phyloP scores from a whole-genome alignment of 35 echinoderm and acorn worm species.

The Nesometra sesokonis region DNA sequence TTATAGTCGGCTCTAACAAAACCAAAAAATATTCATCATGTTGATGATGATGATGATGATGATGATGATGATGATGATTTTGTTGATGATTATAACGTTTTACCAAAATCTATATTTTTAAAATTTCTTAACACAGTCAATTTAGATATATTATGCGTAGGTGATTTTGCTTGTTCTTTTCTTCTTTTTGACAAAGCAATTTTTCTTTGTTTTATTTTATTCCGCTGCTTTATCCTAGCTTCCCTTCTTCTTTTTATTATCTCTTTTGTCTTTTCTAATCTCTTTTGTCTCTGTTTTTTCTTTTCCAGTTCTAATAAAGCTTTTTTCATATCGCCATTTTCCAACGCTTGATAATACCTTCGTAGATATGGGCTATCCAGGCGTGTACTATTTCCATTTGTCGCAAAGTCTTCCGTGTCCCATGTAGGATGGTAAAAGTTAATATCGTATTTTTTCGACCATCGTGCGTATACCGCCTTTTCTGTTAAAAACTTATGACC shows the following conservation, averaged over 20 bases:
- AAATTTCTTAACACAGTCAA: background rate
- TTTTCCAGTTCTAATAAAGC: background rate
- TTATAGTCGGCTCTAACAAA: too few relatives aligned
- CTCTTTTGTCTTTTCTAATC: background rate
- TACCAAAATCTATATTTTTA: background rate
- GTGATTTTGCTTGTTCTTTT: background rate
- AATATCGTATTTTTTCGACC: slow-evolving; percentile 16
- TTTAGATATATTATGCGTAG: background rate
- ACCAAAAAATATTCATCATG: too few relatives aligned
- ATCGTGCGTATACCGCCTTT: slow-evolving; percentile 35
- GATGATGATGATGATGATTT: too few relatives aligned
- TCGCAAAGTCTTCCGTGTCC: background rate
- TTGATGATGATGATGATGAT: too few relatives aligned
- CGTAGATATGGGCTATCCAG: background rate
- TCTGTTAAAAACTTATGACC: slow-evolving; percentile 45
- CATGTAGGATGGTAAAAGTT: slow-evolving; percentile 32
- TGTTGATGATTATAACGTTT: too few relatives aligned
- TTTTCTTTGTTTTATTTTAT: too few relatives aligned
- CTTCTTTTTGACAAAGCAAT: background rate
- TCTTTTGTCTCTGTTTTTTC: background rate
- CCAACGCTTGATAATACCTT: background rate
- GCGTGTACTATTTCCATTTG: background rate
- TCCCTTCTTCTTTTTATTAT: background rate
- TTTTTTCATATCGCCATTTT: background rate
- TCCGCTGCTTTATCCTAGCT: background rate